Evolutionary conservation across 2,888 invertebrate species (phyloP), one percentile per base, ranked within the genome.

Genomic region (Apotomis capreana): DNA sequence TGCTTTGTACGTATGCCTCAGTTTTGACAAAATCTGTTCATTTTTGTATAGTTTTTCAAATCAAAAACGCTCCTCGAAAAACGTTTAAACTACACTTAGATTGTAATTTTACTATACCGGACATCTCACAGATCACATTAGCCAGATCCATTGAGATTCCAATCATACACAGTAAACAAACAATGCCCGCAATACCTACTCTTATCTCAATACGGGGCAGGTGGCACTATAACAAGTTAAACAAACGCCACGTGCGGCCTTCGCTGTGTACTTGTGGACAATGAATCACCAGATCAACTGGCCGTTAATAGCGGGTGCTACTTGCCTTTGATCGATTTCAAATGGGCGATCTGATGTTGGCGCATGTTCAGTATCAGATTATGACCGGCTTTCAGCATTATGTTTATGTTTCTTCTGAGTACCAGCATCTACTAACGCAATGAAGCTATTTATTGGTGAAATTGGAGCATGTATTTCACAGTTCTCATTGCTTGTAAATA

Each of bases 191-290:
- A 60, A n/a, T 10, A 64, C 44, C 57, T 67, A 67, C 46, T 58
- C 58, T 57, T 44, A 57, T 58, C 8, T 37, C 15, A 63, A 49
- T 49, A 49, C 9, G 49, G 26, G 12, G 49, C 54, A 64, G 64
- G 55, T 64, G 54, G 40, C n/a, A 9, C 46, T 10, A 57, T 57
- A 65, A 65, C 65, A 8, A 54, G 37, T 13, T 15, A 36, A 54
- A 64, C 64, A 44, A 44, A 55, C 12, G 55, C 44, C 65, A 65
- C 65, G 65, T 65, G 65, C 26, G 37, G 26, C 65, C 65, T 65
- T 65, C 65, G 13, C 60, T 13, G 9, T 15, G 9, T 46, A 59
- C 8, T 40, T 46, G 46, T 40, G 36, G 57, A 37, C 10, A 5
- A 52, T 63, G 63, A 63, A 52, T 63, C 40, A 40, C n/a, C 52